These are phyloP conservation scores for Drosophila histrio DNA, from an alignment of 2,888 invertebrate genomes.

Conservation along the genomic window DNA sequence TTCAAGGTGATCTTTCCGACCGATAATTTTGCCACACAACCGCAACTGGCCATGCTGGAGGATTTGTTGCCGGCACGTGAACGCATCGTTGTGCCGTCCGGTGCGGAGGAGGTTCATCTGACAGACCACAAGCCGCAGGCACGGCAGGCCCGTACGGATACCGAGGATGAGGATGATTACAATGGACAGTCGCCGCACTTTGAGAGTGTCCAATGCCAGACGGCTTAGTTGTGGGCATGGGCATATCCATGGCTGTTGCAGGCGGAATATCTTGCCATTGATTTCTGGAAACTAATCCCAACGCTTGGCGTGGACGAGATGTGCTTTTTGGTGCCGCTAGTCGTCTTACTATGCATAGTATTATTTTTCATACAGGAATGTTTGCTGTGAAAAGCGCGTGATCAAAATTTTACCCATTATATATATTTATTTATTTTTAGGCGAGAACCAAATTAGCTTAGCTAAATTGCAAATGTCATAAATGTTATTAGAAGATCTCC, in stretches of 20 bases:
- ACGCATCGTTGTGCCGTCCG: conserved; percentile 88
- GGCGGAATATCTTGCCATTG: conserved; percentile 51
- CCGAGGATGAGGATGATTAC: conserved; percentile 75
- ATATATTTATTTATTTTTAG: conserved; percentile 15
- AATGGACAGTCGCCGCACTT: conserved; percentile 66
- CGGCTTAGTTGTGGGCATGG: conserved; percentile 70
- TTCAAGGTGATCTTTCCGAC: conserved; percentile 94
- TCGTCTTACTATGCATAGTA: conserved; percentile 73
- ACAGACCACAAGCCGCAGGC: conserved; percentile 88
- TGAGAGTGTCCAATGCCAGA: conserved; percentile 81
- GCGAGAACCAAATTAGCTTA: conserved; percentile 37
- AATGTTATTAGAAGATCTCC: not conserved
- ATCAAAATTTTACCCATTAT: conserved; percentile 37
- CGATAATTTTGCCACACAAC: conserved; percentile 90
- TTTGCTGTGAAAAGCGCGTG: conserved; percentile 64
- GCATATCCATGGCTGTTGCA: conserved; percentile 64
- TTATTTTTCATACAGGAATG: conserved; percentile 73
- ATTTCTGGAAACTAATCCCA: conserved; percentile 52
- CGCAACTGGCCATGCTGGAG: conserved; percentile 89
- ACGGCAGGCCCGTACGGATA: conserved; percentile 17
- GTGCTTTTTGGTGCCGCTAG: conserved; percentile 70
- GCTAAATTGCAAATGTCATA: conserved; percentile 32
- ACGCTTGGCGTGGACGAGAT: conserved; percentile 64
- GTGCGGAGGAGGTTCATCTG: conserved; percentile 94
- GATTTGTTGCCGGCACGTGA: conserved; percentile 90